phyloP scores from a whole-genome alignment of 2,113 vertebrate genomes.

The Sorex fumeus region DNA sequence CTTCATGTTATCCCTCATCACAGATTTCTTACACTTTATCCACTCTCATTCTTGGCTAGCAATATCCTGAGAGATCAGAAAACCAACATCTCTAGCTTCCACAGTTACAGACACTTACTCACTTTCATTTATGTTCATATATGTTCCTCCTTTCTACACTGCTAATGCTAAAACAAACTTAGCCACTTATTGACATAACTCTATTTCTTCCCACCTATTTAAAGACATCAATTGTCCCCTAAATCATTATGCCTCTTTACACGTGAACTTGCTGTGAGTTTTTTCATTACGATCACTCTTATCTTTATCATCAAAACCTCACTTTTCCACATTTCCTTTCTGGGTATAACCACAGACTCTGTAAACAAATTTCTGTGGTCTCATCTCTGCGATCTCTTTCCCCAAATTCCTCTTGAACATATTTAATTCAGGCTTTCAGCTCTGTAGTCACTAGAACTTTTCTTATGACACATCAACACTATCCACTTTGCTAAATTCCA shows the following conservation, averaged over 20 bases:
- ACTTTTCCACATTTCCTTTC: neutral
- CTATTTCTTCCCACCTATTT: neutral
- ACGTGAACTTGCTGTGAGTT: neutral
- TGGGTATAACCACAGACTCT: neutral
- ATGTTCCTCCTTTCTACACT: neutral
- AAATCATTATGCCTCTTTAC: neutral
- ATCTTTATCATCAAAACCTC: neutral
- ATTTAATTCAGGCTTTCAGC: neutral
- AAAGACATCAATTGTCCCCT: neutral
- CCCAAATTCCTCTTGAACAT: neutral
- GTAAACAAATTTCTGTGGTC: neutral
- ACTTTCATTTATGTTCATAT: neutral
- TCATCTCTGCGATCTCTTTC: neutral
- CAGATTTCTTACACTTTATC: neutral
- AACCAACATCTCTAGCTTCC: neutral
- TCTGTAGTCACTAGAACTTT: neutral
- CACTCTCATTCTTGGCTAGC: neutral
- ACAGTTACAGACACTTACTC: neutral
- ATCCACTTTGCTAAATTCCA: neutral
- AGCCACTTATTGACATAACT: neutral
- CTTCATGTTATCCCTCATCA: neutral
- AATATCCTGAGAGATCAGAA: neutral
- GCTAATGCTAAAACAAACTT: neutral
- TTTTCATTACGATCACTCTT: neutral
- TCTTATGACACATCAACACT: neutral